Conservation (phyloP, 2,888 invertebrate species). For the Agrenia bidenticulata region DNA sequence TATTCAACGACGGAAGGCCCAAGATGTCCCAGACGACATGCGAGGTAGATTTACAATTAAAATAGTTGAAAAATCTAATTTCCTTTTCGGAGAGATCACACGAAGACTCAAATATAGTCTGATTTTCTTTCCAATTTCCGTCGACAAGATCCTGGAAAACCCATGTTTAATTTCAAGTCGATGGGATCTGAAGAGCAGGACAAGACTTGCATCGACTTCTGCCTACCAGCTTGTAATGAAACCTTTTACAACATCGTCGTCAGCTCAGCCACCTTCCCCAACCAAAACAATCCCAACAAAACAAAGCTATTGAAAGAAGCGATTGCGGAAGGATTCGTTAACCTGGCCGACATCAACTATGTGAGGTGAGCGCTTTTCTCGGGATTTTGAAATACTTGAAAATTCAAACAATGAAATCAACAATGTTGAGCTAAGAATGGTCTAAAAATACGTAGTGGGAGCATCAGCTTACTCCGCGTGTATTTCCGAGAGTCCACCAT, state of each 20-base stretch:
- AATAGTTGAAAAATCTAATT: too few species aligned
- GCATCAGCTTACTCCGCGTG: constrained; percentile 39
- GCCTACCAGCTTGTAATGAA: constrained; percentile 51
- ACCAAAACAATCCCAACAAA: constrained; percentile 41
- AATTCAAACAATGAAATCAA: too few species aligned
- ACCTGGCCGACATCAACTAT: constrained; percentile 39
- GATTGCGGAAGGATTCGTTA: constrained; percentile 29
- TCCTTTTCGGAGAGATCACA: too few species aligned
- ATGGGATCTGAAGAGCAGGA: constrained; percentile 22
- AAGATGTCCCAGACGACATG: constrained; percentile 17
- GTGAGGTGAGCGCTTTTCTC: constrained; percentile 41
- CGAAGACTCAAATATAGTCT: too few species aligned
- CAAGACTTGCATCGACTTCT: constrained; percentile 38
- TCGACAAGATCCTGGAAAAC: constrained; percentile 24
- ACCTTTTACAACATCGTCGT: constrained; percentile 47
- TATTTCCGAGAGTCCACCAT: constrained; percentile 40
- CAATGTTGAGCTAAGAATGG: too few species aligned
- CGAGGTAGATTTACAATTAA: constrained; percentile 14
- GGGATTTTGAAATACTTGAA: too few species aligned
- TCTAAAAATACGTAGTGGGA: constrained; percentile 39
- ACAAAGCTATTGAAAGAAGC: constrained; percentile 38
- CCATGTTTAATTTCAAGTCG: constrained; percentile 41
- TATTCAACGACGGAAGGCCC: neutral
- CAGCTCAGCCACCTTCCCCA: constrained; percentile 41
- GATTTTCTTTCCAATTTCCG: too few species aligned